Percentiles rank a stretch among this genome's conserved stretches.
These are phyloP conservation scores for Molothrus aeneus DNA, from an alignment of 2,797 vertebrate species.

Conservation along the genomic window DNA sequence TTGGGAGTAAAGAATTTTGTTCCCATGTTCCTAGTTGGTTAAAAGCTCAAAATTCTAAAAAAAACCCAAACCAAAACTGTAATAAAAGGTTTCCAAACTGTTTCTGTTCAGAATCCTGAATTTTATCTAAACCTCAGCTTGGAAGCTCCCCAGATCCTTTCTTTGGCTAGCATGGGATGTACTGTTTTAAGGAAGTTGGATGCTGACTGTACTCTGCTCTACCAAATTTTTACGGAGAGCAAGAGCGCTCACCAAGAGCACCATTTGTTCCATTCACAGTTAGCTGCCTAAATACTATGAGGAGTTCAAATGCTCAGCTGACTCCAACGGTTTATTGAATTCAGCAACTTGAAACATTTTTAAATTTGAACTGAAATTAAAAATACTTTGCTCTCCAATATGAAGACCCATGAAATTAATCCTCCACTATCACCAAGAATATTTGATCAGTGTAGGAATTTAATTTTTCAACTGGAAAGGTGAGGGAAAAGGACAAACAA, in stretches of 20 bases:
- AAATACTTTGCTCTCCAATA: background rate
- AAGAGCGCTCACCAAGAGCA: background rate
- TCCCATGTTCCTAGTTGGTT: background rate
- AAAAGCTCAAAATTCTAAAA: background rate
- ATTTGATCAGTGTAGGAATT: background rate
- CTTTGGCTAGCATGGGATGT: background rate
- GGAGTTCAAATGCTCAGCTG: background rate
- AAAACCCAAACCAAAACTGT: background rate
- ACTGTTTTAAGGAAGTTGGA: background rate
- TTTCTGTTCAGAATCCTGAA: background rate
- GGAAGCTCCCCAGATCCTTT: background rate
- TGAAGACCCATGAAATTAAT: background rate
- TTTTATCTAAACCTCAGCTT: background rate
- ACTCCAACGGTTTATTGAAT: background rate
- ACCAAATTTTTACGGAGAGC: background rate
- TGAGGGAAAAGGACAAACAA: background rate
- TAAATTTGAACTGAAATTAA: background rate
- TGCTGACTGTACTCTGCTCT: background rate
- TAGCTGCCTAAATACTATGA: background rate
- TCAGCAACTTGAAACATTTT: background rate
- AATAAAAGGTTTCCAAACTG: background rate
- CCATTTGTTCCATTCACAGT: background rate
- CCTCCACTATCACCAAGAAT: accelerated
- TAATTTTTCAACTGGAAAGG: background rate
- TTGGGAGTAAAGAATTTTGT: background rate